Evolutionary conservation across 2,888 invertebrate species (phyloP).

Genomic region (Pasiphila rectangulata): DNA sequence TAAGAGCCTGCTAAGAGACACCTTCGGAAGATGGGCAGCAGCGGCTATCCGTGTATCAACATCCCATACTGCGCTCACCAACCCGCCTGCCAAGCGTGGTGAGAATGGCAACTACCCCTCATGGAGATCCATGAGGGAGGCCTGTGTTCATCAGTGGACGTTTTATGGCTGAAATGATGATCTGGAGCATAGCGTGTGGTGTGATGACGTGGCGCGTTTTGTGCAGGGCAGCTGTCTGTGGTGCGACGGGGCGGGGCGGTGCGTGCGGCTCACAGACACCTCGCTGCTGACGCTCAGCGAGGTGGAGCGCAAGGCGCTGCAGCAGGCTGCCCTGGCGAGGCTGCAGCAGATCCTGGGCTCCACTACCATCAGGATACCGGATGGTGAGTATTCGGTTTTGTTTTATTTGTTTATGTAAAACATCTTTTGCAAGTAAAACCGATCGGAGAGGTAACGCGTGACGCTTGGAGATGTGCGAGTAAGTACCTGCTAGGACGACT

Average conservation of each 20-base stretch:
- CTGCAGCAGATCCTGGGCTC: conserved; percentile 92
- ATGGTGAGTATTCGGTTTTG: conserved; percentile 80
- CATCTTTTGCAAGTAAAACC: background rate
- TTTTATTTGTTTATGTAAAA: background rate
- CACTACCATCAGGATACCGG: conserved; percentile 89
- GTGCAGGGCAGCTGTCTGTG: conserved; percentile 90
- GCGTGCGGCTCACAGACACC: conserved; percentile 86
- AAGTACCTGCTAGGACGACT: no score
- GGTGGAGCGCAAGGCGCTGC: conserved; percentile 88
- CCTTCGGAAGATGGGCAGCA: no score
- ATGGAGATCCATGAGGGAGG: no score
- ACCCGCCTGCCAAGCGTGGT: no score
- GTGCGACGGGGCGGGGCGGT: conserved; percentile 85
- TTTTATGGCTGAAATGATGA: no score
- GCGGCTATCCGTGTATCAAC: no score
- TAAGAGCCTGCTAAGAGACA: background rate
- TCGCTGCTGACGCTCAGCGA: conserved; percentile 88
- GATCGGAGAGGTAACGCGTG: no score
- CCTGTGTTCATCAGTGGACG: no score
- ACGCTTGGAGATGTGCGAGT: no score
- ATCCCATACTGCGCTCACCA: no score
- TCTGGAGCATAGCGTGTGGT: conserved; percentile 82
- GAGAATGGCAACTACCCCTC: no score
- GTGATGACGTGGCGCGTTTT: conserved; percentile 76
- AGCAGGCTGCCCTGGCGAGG: conserved; percentile 92